phyloP scores from a whole-genome alignment of 2,888 invertebrate genomes.

The Nomada fucata region DNA sequence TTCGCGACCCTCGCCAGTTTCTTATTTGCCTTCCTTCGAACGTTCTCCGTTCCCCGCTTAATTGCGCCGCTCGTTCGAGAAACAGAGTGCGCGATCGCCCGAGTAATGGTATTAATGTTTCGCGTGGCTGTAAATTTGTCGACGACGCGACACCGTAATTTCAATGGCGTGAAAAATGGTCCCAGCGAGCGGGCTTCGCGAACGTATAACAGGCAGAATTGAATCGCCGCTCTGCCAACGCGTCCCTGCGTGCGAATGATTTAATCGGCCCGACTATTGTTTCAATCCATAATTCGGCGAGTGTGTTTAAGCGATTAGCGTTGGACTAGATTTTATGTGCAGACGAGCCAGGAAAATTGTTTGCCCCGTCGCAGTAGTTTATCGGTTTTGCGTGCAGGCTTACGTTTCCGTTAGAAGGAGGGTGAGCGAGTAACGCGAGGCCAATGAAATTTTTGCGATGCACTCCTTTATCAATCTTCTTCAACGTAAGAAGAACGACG shows the following conservation, averaged over 20 bases:
- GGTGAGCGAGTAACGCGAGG: too few relatives aligned
- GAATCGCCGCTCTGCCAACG: constrained; percentile 22
- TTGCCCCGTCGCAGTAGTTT: not conserved
- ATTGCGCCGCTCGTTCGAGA: constrained; percentile 30
- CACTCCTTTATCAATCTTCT: too few relatives aligned
- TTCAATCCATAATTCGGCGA: constrained; percentile 33
- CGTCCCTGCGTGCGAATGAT: constrained; percentile 32
- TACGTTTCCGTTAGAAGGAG: too few relatives aligned
- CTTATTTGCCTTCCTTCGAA: constrained; percentile 20
- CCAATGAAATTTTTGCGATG: too few relatives aligned
- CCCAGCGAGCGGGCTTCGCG: not conserved
- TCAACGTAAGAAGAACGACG: too few relatives aligned
- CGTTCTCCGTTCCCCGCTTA: constrained; percentile 13
- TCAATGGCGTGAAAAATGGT: constrained; percentile 55
- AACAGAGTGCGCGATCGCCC: constrained; percentile 21
- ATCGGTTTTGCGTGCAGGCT: not conserved
- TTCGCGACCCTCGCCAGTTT: not conserved
- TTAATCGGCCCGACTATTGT: constrained; percentile 40
- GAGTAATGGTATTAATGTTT: constrained; percentile 55
- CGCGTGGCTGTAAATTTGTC: constrained; percentile 37
- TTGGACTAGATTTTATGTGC: not conserved
- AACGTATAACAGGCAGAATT: constrained; percentile 37
- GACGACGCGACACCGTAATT: constrained; percentile 31
- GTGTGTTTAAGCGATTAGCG: constrained; percentile 36
- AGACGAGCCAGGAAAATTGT: not conserved